These are phyloP conservation scores for Aptenodytes patagonicus DNA, from an alignment of 2,113 vertebrate species.

Conservation along the genomic window DNA sequence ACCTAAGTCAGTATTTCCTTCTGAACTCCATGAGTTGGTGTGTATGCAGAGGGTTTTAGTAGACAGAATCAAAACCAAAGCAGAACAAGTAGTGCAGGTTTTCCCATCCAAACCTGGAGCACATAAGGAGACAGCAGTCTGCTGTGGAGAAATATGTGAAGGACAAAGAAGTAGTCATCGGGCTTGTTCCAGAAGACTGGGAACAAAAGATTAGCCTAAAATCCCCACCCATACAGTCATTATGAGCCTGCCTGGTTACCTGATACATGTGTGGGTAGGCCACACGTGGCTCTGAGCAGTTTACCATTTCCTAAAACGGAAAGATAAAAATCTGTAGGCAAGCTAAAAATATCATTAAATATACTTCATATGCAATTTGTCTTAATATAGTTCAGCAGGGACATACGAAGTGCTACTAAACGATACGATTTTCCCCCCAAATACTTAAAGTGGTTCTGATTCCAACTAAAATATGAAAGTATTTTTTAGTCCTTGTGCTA, in stretches of 20 bases:
- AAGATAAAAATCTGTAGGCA: background rate
- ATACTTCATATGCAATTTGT: background rate
- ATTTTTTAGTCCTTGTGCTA: background rate
- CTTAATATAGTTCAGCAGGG: rapidly evolving
- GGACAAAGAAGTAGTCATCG: background rate
- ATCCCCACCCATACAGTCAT: background rate
- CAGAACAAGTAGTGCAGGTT: background rate
- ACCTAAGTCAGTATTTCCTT: background rate
- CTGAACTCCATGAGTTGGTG: background rate
- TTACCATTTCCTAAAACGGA: background rate
- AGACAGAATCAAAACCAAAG: background rate
- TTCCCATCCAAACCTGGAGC: background rate
- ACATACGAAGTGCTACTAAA: background rate
- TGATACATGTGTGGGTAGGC: background rate
- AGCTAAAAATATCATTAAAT: background rate
- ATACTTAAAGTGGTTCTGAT: background rate
- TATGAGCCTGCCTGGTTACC: background rate
- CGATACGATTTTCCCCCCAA: background rate
- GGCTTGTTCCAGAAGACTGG: background rate
- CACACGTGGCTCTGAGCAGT: background rate
- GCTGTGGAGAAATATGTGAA: background rate
- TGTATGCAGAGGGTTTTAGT: background rate
- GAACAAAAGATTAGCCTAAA: background rate
- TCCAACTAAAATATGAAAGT: background rate
- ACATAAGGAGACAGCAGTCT: background rate